Conservation (phyloP, 2,113 vertebrate genomes). For the Megaptera novaeangliae region DNA sequence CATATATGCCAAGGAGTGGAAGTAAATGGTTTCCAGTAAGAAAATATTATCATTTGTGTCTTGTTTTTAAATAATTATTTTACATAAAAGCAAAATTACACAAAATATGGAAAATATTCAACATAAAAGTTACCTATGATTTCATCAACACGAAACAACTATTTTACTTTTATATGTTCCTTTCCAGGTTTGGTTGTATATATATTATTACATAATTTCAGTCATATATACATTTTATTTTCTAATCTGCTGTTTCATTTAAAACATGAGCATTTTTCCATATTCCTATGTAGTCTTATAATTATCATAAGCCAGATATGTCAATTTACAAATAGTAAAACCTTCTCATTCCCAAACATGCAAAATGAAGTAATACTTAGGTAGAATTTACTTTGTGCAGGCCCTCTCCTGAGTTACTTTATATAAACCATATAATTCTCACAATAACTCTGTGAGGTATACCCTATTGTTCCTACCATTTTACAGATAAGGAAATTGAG, state of each 20-base stretch:
- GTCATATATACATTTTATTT: neutral
- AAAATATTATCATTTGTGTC: neutral
- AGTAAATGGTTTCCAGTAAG: neutral
- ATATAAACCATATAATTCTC: neutral
- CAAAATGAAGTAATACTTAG: neutral
- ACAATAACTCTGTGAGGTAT: neutral
- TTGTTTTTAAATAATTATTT: constrained; percentile 9
- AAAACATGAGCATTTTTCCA: neutral
- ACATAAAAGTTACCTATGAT: neutral
- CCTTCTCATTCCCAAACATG: neutral
- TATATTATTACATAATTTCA: neutral
- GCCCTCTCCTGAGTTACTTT: neutral
- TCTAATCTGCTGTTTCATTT: neutral
- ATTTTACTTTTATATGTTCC: neutral
- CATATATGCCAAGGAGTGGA: neutral
- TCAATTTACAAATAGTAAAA: neutral
- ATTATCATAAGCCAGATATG: neutral
- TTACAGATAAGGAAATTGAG: neutral
- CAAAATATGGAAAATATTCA: neutral
- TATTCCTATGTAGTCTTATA: neutral
- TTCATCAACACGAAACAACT: neutral
- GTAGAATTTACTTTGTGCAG: neutral
- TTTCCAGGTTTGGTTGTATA: neutral
- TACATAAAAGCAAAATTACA: neutral
- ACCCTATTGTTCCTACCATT: neutral